Evolutionary conservation across 2,113 vertebrate species (phyloP).

Genomic region (Tamias sibiricus): DNA sequence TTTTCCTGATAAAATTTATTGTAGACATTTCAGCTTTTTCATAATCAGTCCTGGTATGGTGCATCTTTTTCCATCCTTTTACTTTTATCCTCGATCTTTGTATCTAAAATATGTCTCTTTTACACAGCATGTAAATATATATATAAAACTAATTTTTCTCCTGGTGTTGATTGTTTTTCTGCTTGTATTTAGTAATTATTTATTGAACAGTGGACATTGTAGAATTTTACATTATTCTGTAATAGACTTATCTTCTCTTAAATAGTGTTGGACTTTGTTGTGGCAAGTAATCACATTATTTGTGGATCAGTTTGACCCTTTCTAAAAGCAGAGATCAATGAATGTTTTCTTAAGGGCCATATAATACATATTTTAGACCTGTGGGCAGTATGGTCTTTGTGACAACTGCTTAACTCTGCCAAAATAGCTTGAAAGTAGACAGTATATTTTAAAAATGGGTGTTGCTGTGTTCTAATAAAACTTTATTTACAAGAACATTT

Average conservation of each 20-base stretch:
- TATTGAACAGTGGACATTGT: neutral
- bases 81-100: neutral
- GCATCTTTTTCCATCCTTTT: neutral
- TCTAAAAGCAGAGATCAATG: neutral
- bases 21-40: neutral
- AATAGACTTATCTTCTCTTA: slow-evolving; percentile 16
- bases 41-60: neutral
- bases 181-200: neutral
- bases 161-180: neutral
- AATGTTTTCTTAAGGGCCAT: neutral
- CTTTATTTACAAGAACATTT: neutral
- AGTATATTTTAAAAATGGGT: neutral
- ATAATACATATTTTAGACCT: slow-evolving; percentile 2
- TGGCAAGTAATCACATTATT: neutral
- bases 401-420: neutral
- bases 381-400: neutral
- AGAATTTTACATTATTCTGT: neutral
- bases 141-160: slow-evolving; percentile 21
- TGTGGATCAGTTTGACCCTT: neutral
- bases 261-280: neutral
- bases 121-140: neutral
- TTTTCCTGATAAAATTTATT: neutral
- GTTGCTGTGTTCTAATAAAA: neutral
- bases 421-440: neutral
- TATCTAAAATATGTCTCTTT: neutral